phyloP scores from a whole-genome alignment of 1,140 invertebrate genomes.

The Ectropis grisescens region DNA sequence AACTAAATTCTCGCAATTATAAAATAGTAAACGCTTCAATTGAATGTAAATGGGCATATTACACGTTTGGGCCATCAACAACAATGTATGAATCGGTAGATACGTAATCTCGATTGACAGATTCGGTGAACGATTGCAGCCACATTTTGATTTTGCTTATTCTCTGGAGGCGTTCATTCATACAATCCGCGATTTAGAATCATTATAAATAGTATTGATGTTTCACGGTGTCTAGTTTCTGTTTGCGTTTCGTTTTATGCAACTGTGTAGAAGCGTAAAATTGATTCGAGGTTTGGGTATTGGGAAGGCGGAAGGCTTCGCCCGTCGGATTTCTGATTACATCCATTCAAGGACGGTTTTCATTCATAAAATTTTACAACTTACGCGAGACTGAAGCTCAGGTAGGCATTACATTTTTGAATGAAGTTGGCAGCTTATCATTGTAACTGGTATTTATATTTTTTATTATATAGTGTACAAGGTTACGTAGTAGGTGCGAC shows the following conservation, averaged over 20 bases:
- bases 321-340: constrained; percentile 17
- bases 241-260: constrained; percentile 49
- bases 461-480: too few species aligned
- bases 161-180: constrained; percentile 51
- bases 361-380: constrained; percentile 50
- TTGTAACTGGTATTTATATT: too few species aligned
- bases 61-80: constrained; percentile 28
- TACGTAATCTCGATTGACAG: too few species aligned
- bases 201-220: constrained; percentile 10
- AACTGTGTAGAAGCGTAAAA: constrained; percentile 53
- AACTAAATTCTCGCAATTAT: too few species aligned
- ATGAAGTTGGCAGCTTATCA: too few species aligned
- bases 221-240: constrained; percentile 26
- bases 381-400: constrained; percentile 23
- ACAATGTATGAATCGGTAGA: too few species aligned
- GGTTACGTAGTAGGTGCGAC: too few species aligned
- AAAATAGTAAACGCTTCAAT: too few species aligned
- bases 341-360: constrained; percentile 29
- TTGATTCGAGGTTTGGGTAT: constrained; percentile 36
- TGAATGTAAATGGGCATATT: too few species aligned
- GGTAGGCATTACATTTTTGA: constrained; percentile 16
- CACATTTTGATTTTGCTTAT: constrained; percentile 24
- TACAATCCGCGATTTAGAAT: constrained; percentile 27
- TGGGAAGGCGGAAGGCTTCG: constrained; percentile 38
- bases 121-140: constrained; percentile 27